Conservation (phyloP, 2,113 vertebrate genomes). For the Aptenodytes forsteri region DNA sequence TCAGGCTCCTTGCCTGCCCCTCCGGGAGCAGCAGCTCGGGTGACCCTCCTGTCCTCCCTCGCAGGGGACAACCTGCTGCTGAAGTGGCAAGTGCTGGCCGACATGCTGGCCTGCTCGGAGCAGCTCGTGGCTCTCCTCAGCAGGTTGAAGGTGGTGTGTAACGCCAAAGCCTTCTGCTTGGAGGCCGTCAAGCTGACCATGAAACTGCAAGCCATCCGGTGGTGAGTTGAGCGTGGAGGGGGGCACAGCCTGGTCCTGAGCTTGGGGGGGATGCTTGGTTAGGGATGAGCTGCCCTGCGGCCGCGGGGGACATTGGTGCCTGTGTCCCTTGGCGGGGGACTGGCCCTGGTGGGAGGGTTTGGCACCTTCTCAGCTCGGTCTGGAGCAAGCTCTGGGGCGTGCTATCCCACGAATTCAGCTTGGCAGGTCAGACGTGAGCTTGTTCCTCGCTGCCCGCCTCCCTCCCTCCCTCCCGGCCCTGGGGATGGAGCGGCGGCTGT, state of each 20-base stretch:
- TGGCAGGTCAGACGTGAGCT: too few relatives aligned
- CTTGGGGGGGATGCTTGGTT: neutral
- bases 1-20: fast-evolving
- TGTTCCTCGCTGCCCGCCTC: neutral
- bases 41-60: neutral
- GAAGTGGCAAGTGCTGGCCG: slow-evolving; percentile 90
- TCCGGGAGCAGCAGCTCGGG: neutral
- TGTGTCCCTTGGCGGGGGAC: neutral
- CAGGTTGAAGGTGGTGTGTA: slow-evolving; percentile 76
- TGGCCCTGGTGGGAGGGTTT: neutral
- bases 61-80: slow-evolving; percentile 86
- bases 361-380: neutral
- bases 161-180: slow-evolving; percentile 87
- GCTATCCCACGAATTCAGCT: neutral
- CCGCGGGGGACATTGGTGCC: neutral
- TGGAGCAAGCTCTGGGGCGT: neutral
- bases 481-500: neutral
- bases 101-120: slow-evolving; percentile 82
- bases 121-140: slow-evolving; percentile 78
- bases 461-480: fast-evolving
- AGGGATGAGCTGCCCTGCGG: neutral
- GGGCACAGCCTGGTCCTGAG: neutral
- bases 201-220: slow-evolving; percentile 82
- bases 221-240: slow-evolving; percentile 67
- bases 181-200: slow-evolving; percentile 85